Evolutionary conservation across 2,797 vertebrate species (phyloP), one percentile per base, ranked within the genome.

Genomic region (Lophotriccus pileatus): DNA sequence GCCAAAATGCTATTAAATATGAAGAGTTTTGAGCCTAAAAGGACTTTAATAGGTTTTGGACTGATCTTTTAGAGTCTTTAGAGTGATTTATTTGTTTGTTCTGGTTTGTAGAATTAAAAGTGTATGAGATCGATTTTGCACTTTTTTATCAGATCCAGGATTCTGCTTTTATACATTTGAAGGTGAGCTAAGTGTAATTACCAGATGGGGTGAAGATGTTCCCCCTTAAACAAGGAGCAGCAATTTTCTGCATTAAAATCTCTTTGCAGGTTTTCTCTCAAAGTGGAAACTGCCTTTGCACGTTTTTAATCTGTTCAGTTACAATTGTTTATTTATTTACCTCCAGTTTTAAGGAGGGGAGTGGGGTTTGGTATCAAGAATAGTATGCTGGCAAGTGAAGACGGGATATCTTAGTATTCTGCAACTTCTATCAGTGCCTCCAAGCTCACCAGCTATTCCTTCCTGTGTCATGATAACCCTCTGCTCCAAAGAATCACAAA

Each of bases 401-500:
- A 52, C 34, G 79, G 80, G 70, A 56, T 76, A 67, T 46, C 44
- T 75, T 84, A 32, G 30, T 49, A 37, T 94, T 89, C 87, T 91
- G 46, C 70, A 63, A 15, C 41, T 47, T 81, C 52, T 25, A 44
- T 16, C 55, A 2, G 23, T 78, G 81, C 69, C 87, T 75, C 75
- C 34, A 27, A 94, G 30, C 87, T 52, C 53, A 49, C 69, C 83
- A 79, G 1, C 90, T 66, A 58, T 95, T 85, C 68, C 76, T 96
- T 93, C 69, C 49, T 62, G 34, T 46, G 58, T 89, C 81, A 34
- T 13, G 64, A 84, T 93, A 93, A 94, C 84, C 60, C 58, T 62
- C 91, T 96, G 87, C 87, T 76, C 83, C 80, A 82, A 94, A 97
- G 90, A 91, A 93, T 84, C 91, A 85, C 90, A 89, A 62, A 89